Conservation (phyloP, 2,113 vertebrate species). For the Shinisaurus crocodilurus region DNA sequence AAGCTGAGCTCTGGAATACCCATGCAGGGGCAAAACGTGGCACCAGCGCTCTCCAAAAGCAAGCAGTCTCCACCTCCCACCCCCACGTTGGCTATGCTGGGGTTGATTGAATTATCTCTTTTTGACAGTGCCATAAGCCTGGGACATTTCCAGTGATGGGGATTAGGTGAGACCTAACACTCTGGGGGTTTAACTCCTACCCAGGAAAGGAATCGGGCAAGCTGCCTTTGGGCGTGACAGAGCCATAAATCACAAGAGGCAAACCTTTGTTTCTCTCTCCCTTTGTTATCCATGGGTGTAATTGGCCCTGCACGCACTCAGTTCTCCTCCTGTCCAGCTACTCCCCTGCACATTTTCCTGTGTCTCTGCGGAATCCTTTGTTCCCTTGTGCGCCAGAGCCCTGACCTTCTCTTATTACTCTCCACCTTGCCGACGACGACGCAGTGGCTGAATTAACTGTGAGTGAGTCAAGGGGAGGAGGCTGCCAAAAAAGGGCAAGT, state of each 20-base stretch:
- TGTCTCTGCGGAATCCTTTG: not conserved
- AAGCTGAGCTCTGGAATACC: not conserved
- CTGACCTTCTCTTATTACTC: constrained; percentile 6
- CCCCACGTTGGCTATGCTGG: not conserved
- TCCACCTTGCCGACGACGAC: not conserved
- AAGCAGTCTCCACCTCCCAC: no score
- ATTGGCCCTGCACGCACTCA: not conserved
- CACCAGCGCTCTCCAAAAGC: not conserved
- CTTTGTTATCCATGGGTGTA: not conserved
- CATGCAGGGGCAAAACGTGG: not conserved
- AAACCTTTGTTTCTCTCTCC: constrained; percentile 11
- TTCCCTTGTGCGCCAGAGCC: not conserved
- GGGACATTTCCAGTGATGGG: not conserved
- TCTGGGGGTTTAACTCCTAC: constrained; percentile 1
- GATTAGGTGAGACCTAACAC: not conserved
- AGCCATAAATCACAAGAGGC: constrained; percentile 11
- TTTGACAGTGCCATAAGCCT: not conserved
- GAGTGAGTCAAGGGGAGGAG: constrained; percentile 18
- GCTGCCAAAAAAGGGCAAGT: not conserved
- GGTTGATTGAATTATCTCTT: not conserved
- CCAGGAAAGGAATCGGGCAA: not conserved
- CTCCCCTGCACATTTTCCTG: constrained; percentile 8
- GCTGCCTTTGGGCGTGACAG: not conserved
- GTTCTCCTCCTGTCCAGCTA: constrained; percentile 6
- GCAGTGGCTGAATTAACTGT: not conserved